phyloP scores from a whole-genome alignment of 2,888 invertebrate species.

The Drosophila histrio region DNA sequence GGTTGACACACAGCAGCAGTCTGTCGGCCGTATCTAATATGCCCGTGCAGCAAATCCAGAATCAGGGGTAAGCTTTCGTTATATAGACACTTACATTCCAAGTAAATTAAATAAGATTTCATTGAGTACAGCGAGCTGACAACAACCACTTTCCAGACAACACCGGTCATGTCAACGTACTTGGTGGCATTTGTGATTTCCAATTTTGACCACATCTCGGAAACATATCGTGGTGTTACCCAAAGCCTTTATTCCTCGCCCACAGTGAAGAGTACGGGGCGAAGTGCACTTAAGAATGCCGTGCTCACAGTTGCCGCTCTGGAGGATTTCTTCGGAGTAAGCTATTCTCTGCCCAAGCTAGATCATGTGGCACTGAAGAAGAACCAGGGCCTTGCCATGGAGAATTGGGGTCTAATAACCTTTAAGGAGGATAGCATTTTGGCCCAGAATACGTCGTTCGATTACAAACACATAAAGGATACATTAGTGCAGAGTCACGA shows the following conservation, averaged over 20 bases:
- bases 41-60: constrained; percentile 59
- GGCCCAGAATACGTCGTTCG: constrained; percentile 84
- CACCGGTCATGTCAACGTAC: constrained; percentile 90
- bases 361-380: constrained; percentile 95
- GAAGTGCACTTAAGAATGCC: constrained; percentile 72
- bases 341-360: constrained; percentile 91
- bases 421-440: constrained; percentile 83
- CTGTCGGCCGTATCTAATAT: constrained; percentile 84
- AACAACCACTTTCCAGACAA: constrained; percentile 85
- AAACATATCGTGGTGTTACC: constrained; percentile 80
- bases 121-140: constrained; percentile 51
- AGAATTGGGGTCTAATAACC: constrained; percentile 97
- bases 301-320: constrained; percentile 73
- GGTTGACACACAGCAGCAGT: constrained; percentile 85
- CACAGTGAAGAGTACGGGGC: constrained; percentile 59
- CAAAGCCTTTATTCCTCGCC: constrained; percentile 81
- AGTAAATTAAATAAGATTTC: constrained; percentile 12
- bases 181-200: constrained; percentile 93
- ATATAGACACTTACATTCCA: neutral
- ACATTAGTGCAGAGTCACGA: constrained; percentile 86
- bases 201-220: constrained; percentile 84
- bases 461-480: constrained; percentile 71
- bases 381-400: constrained; percentile 94
- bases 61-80: constrained; percentile 56
- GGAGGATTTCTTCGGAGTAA: constrained; percentile 89